Conservation (phyloP, 2,797 vertebrate genomes). For the Rhinophrynus dorsalis region DNA sequence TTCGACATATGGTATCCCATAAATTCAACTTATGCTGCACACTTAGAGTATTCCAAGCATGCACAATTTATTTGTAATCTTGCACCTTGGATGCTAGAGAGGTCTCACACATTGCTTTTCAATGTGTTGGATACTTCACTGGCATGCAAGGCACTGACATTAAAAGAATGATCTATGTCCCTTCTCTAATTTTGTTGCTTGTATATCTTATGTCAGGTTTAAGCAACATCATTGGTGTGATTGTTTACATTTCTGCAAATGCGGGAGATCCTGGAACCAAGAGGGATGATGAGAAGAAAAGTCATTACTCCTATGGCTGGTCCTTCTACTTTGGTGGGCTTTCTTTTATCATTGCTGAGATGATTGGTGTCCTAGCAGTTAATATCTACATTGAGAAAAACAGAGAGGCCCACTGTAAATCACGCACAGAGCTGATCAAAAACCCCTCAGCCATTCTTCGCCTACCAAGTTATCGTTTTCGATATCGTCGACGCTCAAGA, state of each 20-base stretch:
- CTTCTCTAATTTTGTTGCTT: not conserved
- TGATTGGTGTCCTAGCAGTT: slow-evolving; percentile 90
- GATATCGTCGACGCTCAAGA: slow-evolving; percentile 81
- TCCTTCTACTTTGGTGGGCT: slow-evolving; percentile 94
- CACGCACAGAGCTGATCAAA: slow-evolving; percentile 86
- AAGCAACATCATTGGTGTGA: slow-evolving; percentile 94
- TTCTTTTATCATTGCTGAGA: slow-evolving; percentile 94
- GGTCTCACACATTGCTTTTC: too few relatives aligned
- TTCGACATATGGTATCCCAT: too few relatives aligned
- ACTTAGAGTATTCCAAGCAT: too few relatives aligned
- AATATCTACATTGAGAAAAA: slow-evolving; percentile 96
- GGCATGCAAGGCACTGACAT: too few relatives aligned
- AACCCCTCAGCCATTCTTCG: slow-evolving; percentile 87
- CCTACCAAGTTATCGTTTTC: slow-evolving; percentile 89
- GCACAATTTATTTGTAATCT: too few relatives aligned
- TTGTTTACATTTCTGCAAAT: slow-evolving; percentile 94
- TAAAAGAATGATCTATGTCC: too few relatives aligned
- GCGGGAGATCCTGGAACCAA: slow-evolving; percentile 89
- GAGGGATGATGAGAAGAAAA: slow-evolving; percentile 90
- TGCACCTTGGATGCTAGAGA: too few relatives aligned
- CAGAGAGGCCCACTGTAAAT: slow-evolving; percentile 88
- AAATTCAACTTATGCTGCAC: too few relatives aligned
- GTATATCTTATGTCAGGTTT: slow-evolving; percentile 69
- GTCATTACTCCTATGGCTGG: slow-evolving; percentile 93
- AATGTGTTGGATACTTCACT: too few relatives aligned